Evolutionary conservation across 2,797 vertebrate genomes (phyloP).

Genomic region (Sebastes flavidus): DNA sequence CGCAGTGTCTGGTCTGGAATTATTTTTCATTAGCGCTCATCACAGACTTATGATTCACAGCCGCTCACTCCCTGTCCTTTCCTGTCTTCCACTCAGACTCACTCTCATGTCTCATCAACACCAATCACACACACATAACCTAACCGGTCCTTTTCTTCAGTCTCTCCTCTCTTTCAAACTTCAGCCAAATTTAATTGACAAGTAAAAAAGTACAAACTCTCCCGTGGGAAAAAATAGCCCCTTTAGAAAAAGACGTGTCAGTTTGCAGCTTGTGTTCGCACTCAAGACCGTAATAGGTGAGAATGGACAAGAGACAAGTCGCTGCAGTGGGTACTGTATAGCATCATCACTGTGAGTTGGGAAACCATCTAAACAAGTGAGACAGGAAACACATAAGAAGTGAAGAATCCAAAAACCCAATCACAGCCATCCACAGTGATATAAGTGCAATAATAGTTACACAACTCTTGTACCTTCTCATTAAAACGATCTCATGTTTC

Average conservation of each 20-base stretch:
- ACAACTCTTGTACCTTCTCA: not conserved
- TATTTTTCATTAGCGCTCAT: slow-evolving; percentile 63
- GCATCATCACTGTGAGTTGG: not conserved
- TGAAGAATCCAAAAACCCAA: not conserved
- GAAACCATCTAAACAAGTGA: slow-evolving; percentile 13
- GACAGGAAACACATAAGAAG: slow-evolving; percentile 1
- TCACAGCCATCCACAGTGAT: slow-evolving; percentile 4
- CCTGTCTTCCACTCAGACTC: slow-evolving; percentile 2
- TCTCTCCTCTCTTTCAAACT: not conserved
- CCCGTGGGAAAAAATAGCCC: not conserved
- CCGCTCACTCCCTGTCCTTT: slow-evolving; percentile 5
- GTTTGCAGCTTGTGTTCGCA: not conserved
- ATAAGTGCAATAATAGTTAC: slow-evolving; percentile 20
- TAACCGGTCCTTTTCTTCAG: not conserved
- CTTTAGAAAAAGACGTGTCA: not conserved
- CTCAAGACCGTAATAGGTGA: slow-evolving; percentile 4
- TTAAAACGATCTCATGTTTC: slow-evolving; percentile 15
- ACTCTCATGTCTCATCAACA: not conserved
- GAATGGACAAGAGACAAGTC: slow-evolving; percentile 9
- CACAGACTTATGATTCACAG: slow-evolving; percentile 36
- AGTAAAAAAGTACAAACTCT: not conserved
- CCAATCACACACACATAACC: not conserved
- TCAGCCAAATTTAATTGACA: slow-evolving; percentile 29
- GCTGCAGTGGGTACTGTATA: slow-evolving; percentile 1
- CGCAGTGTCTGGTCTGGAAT: slow-evolving; percentile 46